Conservation (phyloP, 2,113 vertebrate species). For the Bubo blakistoni region DNA sequence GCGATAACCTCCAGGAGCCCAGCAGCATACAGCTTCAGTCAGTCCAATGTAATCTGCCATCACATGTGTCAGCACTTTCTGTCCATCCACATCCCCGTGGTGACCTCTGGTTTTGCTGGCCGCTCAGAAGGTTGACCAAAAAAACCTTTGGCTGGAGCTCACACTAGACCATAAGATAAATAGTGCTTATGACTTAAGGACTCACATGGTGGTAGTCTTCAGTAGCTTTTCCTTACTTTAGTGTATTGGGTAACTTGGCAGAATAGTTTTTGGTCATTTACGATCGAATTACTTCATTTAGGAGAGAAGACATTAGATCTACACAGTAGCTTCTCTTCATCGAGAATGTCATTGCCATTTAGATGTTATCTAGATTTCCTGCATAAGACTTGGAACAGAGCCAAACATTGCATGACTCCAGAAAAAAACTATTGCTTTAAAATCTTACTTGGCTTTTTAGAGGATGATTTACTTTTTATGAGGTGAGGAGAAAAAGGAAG, state of each 20-base stretch:
- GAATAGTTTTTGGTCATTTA: neutral
- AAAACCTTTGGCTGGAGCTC: neutral
- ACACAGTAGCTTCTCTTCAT: slow-evolving; percentile 42
- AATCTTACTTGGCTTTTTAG: slow-evolving; percentile 16
- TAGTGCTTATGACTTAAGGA: neutral
- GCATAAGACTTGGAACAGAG: neutral
- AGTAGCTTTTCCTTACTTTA: neutral
- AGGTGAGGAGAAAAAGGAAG: neutral
- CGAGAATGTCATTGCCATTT: neutral
- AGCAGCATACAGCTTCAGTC: neutral
- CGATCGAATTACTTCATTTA: neutral
- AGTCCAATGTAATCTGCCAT: neutral
- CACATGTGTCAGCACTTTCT: neutral
- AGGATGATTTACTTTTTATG: slow-evolving; percentile 30
- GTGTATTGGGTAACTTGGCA: neutral
- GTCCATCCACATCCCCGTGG: neutral
- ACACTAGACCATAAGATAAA: neutral
- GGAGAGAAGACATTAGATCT: neutral
- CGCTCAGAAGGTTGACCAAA: neutral
- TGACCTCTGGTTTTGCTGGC: neutral
- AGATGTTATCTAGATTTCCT: slow-evolving; percentile 37
- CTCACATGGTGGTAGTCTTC: neutral
- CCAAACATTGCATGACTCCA: slow-evolving; percentile 22
- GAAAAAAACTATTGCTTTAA: neutral
- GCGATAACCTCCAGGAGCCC: neutral